Evolutionary conservation across 2,888 invertebrate genomes (phyloP).

Genomic region (Eilema griseolum): DNA sequence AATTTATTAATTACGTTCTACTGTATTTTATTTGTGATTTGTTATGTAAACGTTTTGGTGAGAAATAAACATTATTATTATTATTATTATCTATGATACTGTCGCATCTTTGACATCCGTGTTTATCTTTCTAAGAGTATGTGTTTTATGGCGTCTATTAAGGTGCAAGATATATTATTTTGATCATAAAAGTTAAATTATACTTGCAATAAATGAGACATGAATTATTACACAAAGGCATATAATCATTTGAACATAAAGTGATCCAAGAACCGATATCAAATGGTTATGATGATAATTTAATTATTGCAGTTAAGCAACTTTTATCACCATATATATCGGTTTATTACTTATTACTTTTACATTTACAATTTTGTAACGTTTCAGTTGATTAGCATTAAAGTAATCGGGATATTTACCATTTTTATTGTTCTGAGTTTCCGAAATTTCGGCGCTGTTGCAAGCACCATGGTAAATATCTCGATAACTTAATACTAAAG

Average conservation of each 20-base stretch:
- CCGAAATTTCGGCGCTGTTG: too few species aligned
- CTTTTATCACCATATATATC: neutral
- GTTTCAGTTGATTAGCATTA: neutral
- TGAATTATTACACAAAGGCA: slow-evolving; percentile 42
- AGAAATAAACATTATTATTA: too few species aligned
- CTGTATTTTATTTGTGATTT: too few species aligned
- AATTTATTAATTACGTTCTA: too few species aligned
- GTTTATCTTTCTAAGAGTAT: slow-evolving; percentile 38
- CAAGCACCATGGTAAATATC: too few species aligned
- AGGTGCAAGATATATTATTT: slow-evolving; percentile 31
- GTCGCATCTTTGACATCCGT: slow-evolving; percentile 7
- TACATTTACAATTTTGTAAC: neutral
- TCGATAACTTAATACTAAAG: too few species aligned
- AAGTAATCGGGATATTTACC: too few species aligned
- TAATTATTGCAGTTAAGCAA: slow-evolving; percentile 42
- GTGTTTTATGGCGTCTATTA: slow-evolving; percentile 34
- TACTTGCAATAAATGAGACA: slow-evolving; percentile 40
- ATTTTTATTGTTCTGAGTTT: too few species aligned
- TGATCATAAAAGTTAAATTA: slow-evolving; percentile 44
- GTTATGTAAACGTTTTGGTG: too few species aligned
- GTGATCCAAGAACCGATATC: slow-evolving; percentile 17
- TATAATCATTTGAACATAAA: slow-evolving; percentile 46
- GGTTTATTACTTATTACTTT: slow-evolving; percentile 1
- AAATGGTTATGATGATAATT: slow-evolving; percentile 23
- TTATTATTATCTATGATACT: neutral